Percentiles rank a stretch among this genome's conserved stretches.
Evolutionary conservation across 2,888 invertebrate species (phyloP).

Genomic region (Strigamia crassipes): DNA sequence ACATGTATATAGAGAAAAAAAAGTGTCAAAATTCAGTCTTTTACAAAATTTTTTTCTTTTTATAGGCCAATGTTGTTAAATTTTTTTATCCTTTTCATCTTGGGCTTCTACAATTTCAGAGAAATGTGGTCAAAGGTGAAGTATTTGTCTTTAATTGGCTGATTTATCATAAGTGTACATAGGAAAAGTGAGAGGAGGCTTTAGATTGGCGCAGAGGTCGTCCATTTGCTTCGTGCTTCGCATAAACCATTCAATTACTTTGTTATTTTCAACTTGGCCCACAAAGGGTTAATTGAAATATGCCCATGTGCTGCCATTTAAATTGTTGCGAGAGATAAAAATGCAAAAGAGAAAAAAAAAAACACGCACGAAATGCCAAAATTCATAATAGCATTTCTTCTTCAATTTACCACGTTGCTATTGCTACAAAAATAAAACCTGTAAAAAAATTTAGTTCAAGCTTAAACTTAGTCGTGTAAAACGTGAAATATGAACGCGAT

Average conservation of each 20-base stretch:
- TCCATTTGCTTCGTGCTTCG: slow-evolving; percentile 33
- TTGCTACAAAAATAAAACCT: not conserved
- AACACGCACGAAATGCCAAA: too few relatives aligned
- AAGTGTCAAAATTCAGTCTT: not conserved
- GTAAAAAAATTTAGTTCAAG: not conserved
- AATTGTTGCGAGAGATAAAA: slow-evolving; percentile 33
- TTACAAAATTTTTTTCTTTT: not conserved
- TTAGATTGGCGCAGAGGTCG: slow-evolving; percentile 35
- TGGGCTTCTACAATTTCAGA: slow-evolving; percentile 8
- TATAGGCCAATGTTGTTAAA: not conserved
- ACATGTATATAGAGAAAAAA: not conserved
- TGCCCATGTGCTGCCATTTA: slow-evolving; percentile 33
- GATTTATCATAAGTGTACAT: slow-evolving; percentile 36
- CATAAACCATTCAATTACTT: slow-evolving; percentile 41
- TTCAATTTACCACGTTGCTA: not conserved
- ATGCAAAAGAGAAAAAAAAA: not conserved
- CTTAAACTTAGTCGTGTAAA: slow-evolving; percentile 15
- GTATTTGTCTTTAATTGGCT: slow-evolving; percentile 34
- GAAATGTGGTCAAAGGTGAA: slow-evolving; percentile 39
- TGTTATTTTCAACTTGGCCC: slow-evolving; percentile 42
- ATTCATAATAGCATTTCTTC: not conserved
- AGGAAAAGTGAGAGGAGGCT: slow-evolving; percentile 39
- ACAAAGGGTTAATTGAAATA: slow-evolving; percentile 42
- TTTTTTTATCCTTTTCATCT: not conserved
- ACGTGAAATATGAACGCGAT: slow-evolving; percentile 10